phyloP scores from a whole-genome alignment of 2,113 vertebrate genomes.

The Eretmochelys imbricata region DNA sequence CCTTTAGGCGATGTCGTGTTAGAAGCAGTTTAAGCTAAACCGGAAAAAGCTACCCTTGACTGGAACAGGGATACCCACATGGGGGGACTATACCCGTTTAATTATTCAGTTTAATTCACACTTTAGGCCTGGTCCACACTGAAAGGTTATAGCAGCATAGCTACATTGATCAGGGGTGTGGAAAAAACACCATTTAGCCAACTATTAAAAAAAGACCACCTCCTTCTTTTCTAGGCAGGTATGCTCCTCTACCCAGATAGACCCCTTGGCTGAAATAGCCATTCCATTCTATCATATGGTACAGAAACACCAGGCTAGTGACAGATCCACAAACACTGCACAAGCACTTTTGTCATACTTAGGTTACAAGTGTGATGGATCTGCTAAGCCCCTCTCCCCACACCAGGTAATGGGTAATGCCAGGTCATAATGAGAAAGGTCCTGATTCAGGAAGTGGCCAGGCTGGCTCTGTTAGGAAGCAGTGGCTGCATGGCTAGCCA shows the following conservation, averaged over 20 bases:
- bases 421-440: not conserved
- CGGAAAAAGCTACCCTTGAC: not conserved
- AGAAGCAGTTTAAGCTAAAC: not conserved
- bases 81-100: not conserved
- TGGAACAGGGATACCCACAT: not conserved
- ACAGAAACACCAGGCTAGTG: constrained; percentile 17
- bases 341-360: constrained; percentile 23
- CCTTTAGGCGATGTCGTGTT: not conserved
- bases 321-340: constrained; percentile 32
- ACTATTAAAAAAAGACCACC: not conserved
- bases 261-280: not conserved
- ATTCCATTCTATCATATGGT: constrained; percentile 10
- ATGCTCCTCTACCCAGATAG: not conserved
- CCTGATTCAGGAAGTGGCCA: not conserved
- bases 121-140: too few species aligned
- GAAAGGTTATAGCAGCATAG: too few species aligned
- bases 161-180: too few species aligned
- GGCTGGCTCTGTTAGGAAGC: not conserved
- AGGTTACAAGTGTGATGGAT: constrained; percentile 10
- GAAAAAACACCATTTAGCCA: not conserved
- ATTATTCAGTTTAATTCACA: not conserved
- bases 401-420: too few species aligned
- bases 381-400: not conserved
- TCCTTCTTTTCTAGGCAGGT: not conserved
- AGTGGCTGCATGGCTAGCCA: not conserved